phyloP scores from a whole-genome alignment of 2,888 invertebrate species.

The Bimastos eiseni region DNA sequence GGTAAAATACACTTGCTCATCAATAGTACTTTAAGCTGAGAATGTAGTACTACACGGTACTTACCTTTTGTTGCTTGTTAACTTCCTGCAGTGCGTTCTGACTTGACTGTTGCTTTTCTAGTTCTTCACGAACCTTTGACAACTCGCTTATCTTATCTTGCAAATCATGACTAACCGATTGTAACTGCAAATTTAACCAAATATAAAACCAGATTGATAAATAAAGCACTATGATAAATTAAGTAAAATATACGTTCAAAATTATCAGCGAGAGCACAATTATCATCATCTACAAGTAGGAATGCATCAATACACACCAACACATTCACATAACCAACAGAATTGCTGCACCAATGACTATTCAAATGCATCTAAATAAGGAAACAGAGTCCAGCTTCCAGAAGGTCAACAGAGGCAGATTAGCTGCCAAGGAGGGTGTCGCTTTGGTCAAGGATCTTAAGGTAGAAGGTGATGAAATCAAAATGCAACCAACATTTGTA shows the following conservation, averaged over 20 bases:
- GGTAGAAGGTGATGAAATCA: too few species aligned
- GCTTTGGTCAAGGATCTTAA: too few species aligned
- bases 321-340: too few species aligned
- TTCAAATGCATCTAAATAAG: too few species aligned
- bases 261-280: background rate
- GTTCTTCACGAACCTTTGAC: background rate
- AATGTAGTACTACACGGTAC: background rate
- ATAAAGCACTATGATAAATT: background rate
- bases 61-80: conserved; percentile 10
- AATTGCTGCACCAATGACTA: too few species aligned
- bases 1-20: background rate
- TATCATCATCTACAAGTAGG: background rate
- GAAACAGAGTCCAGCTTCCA: too few species aligned
- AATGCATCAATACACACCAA: too few species aligned
- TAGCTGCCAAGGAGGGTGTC: too few species aligned
- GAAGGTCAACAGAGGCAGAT: too few species aligned
- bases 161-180: background rate
- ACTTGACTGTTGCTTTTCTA: background rate
- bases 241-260: background rate
- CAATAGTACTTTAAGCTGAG: background rate
- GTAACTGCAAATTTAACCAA: background rate
- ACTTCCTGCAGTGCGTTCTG: background rate
- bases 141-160: background rate
- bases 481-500: background rate
- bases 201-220: background rate